Evolutionary conservation across 2,113 vertebrate species (phyloP), one percentile per base, ranked within the genome.

Genomic region (Mola mola): DNA sequence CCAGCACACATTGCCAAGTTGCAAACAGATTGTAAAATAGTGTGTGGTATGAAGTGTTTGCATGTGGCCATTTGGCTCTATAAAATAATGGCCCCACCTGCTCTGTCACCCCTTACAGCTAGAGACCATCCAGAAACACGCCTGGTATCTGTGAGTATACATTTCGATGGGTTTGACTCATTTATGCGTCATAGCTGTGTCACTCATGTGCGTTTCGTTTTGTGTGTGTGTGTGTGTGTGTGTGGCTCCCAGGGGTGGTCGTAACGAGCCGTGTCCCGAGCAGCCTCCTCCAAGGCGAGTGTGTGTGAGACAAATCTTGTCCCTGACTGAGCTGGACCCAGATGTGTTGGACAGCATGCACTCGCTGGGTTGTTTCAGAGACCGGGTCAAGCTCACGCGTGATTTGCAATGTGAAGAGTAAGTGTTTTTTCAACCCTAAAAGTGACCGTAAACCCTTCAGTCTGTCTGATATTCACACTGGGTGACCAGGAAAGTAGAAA

Each of bases 321-420:
- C 94, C 22, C 91, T 94, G 41, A 94, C 94, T 28, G 95, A 96
- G 81, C 91, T 96, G 87, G 95, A 96, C 85, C 94, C 95, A 2
- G 95, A 96, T 5, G 95, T 96, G 40, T 85, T 96, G 78, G 95
- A 96, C 82, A 95, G 94, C 90, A 96, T 96, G 95, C 91, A 95
- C 33, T 96, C 95, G 0, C 89, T 96, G 53, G 95, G 95, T 47
- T 96, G 95, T 81, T 96, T 96, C 88, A 87, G 95, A 47, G 95
- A 96, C 87, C 82, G 93, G 16, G 92, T 90, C 74, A 93, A 95
- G 58, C 92, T 97, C 43, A 94, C 94, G 15, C 90, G 91, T 2
- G 95, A 97, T 74, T 88, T 97, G 75, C 94, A 95, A 66, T 94
- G 93, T 63, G 95, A 96, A 59, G 93, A 94, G 95, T 96, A 83